These are phyloP conservation scores for Semnornis frantzii DNA, from an alignment of 2,113 vertebrate species.

Conservation along the genomic window DNA sequence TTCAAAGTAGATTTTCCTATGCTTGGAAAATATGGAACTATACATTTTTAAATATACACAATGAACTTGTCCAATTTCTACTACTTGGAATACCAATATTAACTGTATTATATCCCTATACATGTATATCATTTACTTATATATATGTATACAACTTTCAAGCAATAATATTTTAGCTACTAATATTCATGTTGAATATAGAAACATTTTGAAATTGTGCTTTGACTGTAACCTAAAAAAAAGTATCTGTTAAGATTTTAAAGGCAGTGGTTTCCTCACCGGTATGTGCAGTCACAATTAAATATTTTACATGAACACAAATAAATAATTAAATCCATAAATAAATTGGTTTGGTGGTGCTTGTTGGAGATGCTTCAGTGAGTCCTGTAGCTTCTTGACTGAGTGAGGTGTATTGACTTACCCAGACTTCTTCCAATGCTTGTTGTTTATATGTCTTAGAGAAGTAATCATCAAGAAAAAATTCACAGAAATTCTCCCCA, in stretches of 20 bases:
- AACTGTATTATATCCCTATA: neutral
- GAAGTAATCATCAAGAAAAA: neutral
- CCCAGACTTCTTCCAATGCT: neutral
- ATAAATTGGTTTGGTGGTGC: neutral
- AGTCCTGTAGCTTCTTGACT: neutral
- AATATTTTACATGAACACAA: neutral
- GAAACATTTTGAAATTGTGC: neutral
- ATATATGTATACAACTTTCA: neutral
- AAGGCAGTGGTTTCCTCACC: neutral
- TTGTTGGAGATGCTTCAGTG: neutral
- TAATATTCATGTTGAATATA: neutral
- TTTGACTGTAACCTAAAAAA: neutral
- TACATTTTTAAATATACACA: neutral
- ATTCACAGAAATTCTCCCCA: rapidly evolving
- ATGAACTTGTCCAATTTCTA: neutral
- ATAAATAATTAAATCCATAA: neutral
- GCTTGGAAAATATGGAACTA: neutral
- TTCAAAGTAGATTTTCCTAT: neutral
- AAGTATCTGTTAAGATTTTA: neutral
- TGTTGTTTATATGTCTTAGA: neutral
- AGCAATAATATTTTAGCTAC: neutral
- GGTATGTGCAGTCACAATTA: neutral
- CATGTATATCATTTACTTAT: neutral
- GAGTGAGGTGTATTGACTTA: neutral
- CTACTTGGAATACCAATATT: neutral